A percentile compares a stretch with the other conserved stretches of the same genome.
These are phyloP conservation scores for Otolemur crassicaudatus DNA, from an alignment of 2,797 vertebrate genomes.

Conservation along the genomic window DNA sequence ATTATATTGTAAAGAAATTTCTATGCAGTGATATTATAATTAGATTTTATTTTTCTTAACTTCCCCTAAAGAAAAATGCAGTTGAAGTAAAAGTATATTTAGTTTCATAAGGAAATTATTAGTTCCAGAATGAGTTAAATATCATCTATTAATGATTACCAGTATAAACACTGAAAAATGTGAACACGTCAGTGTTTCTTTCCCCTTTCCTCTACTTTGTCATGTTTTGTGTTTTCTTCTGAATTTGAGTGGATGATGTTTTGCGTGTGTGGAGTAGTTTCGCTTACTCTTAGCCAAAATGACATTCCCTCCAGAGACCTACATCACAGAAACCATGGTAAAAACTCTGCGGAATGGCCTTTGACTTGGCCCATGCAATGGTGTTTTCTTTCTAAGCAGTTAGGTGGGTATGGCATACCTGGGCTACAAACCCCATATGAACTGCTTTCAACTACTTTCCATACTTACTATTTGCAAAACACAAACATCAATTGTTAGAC, in stretches of 20 bases:
- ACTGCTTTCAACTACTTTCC: neutral
- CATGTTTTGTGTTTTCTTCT: neutral
- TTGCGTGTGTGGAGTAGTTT: neutral
- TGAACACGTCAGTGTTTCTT: neutral
- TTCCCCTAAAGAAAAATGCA: neutral
- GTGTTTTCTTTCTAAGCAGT: neutral
- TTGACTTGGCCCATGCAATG: neutral
- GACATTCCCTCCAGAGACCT: neutral
- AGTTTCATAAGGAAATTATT: neutral
- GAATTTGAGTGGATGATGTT: neutral
- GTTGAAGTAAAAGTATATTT: neutral
- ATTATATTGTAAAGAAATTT: neutral
- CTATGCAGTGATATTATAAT: neutral
- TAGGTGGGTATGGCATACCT: neutral
- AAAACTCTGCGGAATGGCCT: neutral
- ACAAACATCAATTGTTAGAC: neutral
- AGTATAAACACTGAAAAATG: neutral
- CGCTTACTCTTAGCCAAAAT: neutral
- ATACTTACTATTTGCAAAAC: neutral
- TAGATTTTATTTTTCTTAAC: constrained; percentile 23
- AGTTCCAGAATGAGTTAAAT: neutral
- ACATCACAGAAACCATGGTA: neutral
- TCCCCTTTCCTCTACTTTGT: neutral
- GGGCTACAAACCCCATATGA: neutral
- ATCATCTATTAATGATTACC: neutral